Evolutionary conservation across 2,797 vertebrate species (phyloP).

Genomic region (Siniperca obscura): DNA sequence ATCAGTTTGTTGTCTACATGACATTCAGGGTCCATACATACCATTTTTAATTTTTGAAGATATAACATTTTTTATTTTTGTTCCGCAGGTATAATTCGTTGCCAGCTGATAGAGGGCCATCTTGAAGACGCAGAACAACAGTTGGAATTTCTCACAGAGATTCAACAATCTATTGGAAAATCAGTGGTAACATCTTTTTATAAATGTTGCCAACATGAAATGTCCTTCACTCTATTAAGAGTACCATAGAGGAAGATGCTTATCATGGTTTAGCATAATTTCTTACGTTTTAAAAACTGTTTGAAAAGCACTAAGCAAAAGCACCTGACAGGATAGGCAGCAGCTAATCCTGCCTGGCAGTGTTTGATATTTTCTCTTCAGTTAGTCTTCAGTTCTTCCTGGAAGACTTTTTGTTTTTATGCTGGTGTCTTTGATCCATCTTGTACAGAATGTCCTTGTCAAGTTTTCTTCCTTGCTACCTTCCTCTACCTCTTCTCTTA

Average conservation of each 20-base stretch:
- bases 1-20: neutral
- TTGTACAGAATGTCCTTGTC: constrained; percentile 1
- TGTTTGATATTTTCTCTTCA: constrained; percentile 1
- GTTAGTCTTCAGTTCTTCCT: neutral
- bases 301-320: neutral
- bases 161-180: constrained; percentile 95
- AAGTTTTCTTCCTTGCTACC: neutral
- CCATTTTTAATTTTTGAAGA: neutral
- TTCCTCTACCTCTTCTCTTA: neutral
- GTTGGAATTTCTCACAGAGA: constrained; percentile 94
- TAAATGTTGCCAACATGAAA: neutral
- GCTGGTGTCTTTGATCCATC: neutral
- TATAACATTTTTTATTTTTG: neutral
- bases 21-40: neutral
- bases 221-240: neutral
- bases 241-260: neutral
- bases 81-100: constrained; percentile 90
- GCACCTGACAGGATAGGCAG: constrained; percentile 2
- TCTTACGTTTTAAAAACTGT: neutral
- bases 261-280: constrained; percentile 7
- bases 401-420: neutral
- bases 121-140: constrained; percentile 95
- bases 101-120: constrained; percentile 92
- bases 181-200: constrained; percentile 85
- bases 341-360: neutral